Conservation (phyloP, 2,113 vertebrate species). For the Antennarius striatus region DNA sequence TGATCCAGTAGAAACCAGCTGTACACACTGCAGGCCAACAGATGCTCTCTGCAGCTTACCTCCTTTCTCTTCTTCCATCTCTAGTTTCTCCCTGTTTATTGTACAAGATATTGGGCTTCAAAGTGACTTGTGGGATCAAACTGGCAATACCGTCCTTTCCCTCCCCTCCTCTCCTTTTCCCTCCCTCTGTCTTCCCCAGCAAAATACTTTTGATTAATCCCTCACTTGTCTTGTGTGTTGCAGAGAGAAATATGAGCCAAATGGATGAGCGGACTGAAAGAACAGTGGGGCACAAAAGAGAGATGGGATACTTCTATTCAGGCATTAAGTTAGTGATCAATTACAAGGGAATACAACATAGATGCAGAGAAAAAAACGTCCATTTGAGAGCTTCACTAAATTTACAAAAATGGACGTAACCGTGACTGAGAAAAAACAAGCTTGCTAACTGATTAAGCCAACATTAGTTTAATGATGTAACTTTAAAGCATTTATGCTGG, state of each 20-base stretch:
- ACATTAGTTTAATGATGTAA: too few relatives aligned
- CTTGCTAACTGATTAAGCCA: too few relatives aligned
- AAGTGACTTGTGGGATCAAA: constrained; percentile 73
- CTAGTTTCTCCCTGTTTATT: constrained; percentile 62
- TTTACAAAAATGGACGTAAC: too few relatives aligned
- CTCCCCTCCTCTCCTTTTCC: constrained; percentile 22
- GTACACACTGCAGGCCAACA: constrained; percentile 25
- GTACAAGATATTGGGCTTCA: constrained; percentile 56
- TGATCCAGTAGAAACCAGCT: constrained; percentile 40
- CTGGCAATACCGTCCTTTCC: constrained; percentile 45
- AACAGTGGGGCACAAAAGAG: constrained; percentile 9
- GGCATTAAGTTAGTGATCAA: constrained; percentile 34
- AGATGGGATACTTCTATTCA: constrained; percentile 17
- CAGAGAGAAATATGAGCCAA: constrained; percentile 21
- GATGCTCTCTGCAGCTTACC: constrained; percentile 59
- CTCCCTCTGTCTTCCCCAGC: constrained; percentile 35
- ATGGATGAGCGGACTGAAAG: constrained; percentile 14
- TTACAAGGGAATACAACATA: too few relatives aligned
- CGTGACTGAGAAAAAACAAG: too few relatives aligned
- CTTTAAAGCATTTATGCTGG: too few relatives aligned
- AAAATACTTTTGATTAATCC: constrained; percentile 69
- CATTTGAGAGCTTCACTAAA: not conserved
- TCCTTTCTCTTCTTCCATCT: constrained; percentile 29
- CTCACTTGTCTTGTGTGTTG: constrained; percentile 36
- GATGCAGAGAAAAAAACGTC: constrained; percentile 1